Evolutionary conservation across 2,888 invertebrate genomes (phyloP).

Genomic region (Matsumyia berberina): DNA sequence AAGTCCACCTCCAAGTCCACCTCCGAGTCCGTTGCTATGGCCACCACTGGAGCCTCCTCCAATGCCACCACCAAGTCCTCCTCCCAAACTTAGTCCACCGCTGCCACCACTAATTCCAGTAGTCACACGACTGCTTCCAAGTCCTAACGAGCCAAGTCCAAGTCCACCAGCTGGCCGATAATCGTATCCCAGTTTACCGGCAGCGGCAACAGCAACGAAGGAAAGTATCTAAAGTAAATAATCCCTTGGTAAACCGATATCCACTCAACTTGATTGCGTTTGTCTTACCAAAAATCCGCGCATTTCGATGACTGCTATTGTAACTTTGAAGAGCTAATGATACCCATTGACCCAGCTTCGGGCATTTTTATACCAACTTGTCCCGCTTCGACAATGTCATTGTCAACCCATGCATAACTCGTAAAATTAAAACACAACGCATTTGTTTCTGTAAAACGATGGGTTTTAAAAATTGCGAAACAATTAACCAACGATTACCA

Average conservation of each 20-base stretch:
- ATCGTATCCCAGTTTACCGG: conserved; percentile 79
- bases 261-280: not conserved
- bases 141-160: conserved; percentile 19
- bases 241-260: not conserved
- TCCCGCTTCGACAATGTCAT: not conserved
- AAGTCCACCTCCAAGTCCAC: not conserved
- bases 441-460: conserved; percentile 9
- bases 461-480: conserved; percentile 57
- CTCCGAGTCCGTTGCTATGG: conserved; percentile 5
- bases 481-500: conserved; percentile 46
- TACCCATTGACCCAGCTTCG: conserved; percentile 25
- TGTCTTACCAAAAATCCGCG: conserved; percentile 85
- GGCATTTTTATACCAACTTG: conserved; percentile 58
- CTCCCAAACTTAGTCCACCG: too few species aligned
- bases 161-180: conserved; percentile 75
- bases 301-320: conserved; percentile 84
- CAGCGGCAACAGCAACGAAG: conserved; percentile 77
- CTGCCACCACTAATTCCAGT: not conserved
- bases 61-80: conserved; percentile 39
- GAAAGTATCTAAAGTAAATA: conserved; percentile 77
- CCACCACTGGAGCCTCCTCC: not conserved
- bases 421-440: conserved; percentile 7
- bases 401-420: conserved; percentile 30
- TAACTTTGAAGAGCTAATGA: conserved; percentile 54
- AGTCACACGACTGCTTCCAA: not conserved